Percentiles rank a stretch among this genome's conserved stretches.
phyloP scores from a whole-genome alignment of 2,113 vertebrate genomes.

The Corydoras sp. region DNA sequence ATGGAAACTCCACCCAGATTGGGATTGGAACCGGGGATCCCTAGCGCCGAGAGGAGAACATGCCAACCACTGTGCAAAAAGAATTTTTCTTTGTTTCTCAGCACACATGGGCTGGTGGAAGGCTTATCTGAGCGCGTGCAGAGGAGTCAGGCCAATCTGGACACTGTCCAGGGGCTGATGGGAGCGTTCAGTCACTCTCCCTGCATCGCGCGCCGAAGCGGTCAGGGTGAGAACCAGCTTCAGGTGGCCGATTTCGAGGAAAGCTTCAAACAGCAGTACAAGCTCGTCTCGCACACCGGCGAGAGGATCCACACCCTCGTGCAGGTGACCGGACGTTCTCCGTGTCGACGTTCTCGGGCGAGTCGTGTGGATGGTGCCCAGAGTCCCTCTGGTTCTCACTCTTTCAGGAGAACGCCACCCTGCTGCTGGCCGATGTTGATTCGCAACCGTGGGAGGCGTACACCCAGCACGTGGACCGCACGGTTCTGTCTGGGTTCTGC shows the following conservation, averaged over 20 bases:
- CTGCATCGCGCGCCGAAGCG: conserved; percentile 57
- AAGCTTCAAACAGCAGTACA: conserved; percentile 52
- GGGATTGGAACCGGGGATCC: too few species aligned
- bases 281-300: conserved; percentile 51
- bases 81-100: neutral
- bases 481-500: conserved; percentile 69
- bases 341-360: neutral
- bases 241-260: conserved; percentile 57
- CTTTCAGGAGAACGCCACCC: conserved; percentile 69
- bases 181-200: conserved; percentile 52
- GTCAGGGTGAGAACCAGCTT: conserved; percentile 50
- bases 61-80: too few species aligned
- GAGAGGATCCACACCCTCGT: conserved; percentile 54
- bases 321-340: conserved; percentile 8
- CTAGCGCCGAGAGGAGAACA: too few species aligned
- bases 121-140: conserved; percentile 58
- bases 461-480: conserved; percentile 66
- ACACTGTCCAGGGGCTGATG: conserved; percentile 59
- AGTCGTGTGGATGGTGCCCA: too few species aligned
- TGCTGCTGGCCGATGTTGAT: conserved; percentile 63
- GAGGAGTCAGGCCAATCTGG: conserved; percentile 64
- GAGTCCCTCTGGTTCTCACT: too few species aligned
- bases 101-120: conserved; percentile 39
- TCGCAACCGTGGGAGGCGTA: conserved; percentile 70
- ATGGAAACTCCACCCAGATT: too few species aligned